Base-by-base conservation (phyloP, 2,888 invertebrate species). In the Melanostoma scalare region DNA sequence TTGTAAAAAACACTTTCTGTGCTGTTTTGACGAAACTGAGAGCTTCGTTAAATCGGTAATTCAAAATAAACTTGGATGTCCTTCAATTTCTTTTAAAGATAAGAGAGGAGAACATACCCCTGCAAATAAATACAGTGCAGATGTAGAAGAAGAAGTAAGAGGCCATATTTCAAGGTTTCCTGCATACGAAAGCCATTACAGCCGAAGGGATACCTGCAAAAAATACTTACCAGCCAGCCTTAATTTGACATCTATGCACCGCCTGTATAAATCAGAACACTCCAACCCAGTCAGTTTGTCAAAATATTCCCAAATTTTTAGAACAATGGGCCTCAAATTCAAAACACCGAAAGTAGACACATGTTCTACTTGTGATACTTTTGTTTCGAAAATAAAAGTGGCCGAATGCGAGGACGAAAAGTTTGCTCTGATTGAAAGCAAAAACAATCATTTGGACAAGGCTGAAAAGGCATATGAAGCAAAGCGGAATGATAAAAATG, bases 401-500 rank as follows among this genome's bases (percentile, higher is more conserved):
- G n/a, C n/a, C n/a, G n/a, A n/a, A n/a, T n/a, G n/a, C n/a, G n/a
- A n/a, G n/a, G 20, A 20, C 20, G 20, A 20, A 20, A 20, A 20
- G 20, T 20, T 20, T 20, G 20, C 20, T 20, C 20, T 20, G 20
- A 20, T 20, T 20, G 20, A 20, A 20, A 1, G 20, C 55, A 44
- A 75, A 10, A 74, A 77, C 68, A 76, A 73, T 82, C 63, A 77
- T 20, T 20, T 20, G 20, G 77, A 71, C 61, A 78, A 48, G 20
- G 20, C 20, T 20, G 20, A 20, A 1, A 20, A 20, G 20, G 20
- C 20, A 20, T 20, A 20, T 20, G 53, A 84, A 63, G 31, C 48
- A 6, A 82, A 77, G 58, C 31, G 58, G 63, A 73, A 50, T 40
- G 73, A 76, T 56, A 77, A 82, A 72, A 69, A 60, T 36, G 63